Evolutionary conservation across 2,797 vertebrate genomes (phyloP), one percentile per base, ranked within the genome.

Genomic region (Sphenopsis melanotis): DNA sequence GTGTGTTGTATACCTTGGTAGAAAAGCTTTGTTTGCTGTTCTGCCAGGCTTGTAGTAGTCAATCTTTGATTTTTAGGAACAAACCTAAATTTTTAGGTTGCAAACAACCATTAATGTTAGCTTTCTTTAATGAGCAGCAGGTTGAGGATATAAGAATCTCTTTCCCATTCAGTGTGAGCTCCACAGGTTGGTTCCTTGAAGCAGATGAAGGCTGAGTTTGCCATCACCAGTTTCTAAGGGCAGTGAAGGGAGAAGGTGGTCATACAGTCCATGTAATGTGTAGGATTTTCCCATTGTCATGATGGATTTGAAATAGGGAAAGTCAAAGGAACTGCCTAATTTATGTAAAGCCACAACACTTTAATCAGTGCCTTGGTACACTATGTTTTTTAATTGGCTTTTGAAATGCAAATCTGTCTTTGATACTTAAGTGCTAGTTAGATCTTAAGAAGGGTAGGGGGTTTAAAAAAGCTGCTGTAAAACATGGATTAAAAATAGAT

Each of bases 341-440:
- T 71, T 71, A 80, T 96, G 93, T 93, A 89, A 95, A 89, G 89
- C 76, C 69, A 56, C 79, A 49, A 39, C 15, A 20, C 42, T 79
- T 90, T 82, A 78, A 94, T 96, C 89, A 71, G 68, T 74, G 66
- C 44, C 50, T 78, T 76, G 23, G 52, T 91, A 36, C 36, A 60
- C 37, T 46, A 11, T 83, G 69, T 80, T 90, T 83, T 77, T 77
- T 85, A 93, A 93, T 87, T 93, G 76, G 49, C 72, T 91, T 92
- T 94, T 95, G 91, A 92, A 94, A 87, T 94, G 87, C 76, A 94
- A 95, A 95, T 94, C 41, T 80, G 41, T 47, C 71, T 93, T 95
- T 80, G 87, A 87, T 83, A 85, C 68, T 68, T 56, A 87, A 94
- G 71, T 74, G 46, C 27, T 52, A 74, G 64, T 91, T 87, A 66